These are phyloP conservation scores for Setipinna tenuifilis DNA, from an alignment of 2,797 vertebrate genomes.

Conservation along the genomic window DNA sequence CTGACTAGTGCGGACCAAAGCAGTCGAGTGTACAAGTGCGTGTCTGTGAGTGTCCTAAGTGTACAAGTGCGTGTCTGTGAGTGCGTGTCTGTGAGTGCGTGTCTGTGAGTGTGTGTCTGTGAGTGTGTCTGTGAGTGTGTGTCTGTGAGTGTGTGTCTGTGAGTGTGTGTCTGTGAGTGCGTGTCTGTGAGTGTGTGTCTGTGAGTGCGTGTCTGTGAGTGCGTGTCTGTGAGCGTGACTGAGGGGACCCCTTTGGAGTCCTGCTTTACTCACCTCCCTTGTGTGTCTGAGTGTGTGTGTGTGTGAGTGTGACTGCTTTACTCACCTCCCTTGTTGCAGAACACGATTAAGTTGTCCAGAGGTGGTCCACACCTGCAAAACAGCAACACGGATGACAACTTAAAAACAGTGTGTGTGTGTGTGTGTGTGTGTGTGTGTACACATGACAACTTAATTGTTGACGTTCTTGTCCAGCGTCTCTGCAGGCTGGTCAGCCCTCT, in stretches of 20 bases:
- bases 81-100: neutral
- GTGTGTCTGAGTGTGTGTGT: too few species aligned
- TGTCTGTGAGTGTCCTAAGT: too few species aligned
- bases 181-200: too few species aligned
- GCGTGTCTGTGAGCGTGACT: too few species aligned
- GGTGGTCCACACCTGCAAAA: neutral
- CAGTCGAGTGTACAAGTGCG: neutral
- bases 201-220: too few species aligned
- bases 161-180: neutral
- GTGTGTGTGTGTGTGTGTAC: too few species aligned
- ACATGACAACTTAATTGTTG: too few species aligned
- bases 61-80: too few species aligned
- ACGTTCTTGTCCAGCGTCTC: neutral
- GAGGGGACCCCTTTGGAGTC: too few species aligned
- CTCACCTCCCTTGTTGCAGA: constrained; percentile 1
- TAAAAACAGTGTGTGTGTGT: too few species aligned
- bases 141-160: neutral
- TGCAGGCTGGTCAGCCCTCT: neutral
- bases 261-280: too few species aligned
- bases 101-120: neutral
- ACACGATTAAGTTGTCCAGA: neutral
- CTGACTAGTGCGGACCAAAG: too few species aligned
- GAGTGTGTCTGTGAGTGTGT: neutral
- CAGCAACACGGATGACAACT: neutral
- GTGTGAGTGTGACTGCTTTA: neutral